Base-by-base conservation (phyloP, 2,113 vertebrate species). In the Axis porcinus region DNA sequence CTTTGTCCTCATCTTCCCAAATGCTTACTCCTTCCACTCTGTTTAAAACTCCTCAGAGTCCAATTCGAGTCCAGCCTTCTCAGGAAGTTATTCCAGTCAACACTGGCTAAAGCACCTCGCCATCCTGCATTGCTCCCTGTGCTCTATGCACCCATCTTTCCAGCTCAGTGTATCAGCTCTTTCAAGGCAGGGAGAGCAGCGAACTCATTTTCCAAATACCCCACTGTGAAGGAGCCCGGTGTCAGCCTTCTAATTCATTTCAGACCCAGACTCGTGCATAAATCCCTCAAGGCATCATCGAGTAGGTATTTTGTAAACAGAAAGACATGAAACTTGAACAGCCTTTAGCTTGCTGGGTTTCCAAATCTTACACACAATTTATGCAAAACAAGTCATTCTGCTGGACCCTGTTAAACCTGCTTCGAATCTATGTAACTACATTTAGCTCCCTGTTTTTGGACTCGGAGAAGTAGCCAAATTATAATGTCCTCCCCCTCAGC, bases 331-430 rank as follows among this genome's bases (percentile, higher is more conserved):
- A 95, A 89, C 23, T 74, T 19, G 13, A 89, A 64, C 33, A 19
- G n/a, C n/a, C 60, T 97, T 95, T 60, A 67, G 11, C 52, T 58
- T 91, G 60, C 86, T 83, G 16, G 10, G 43, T 89, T 91, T 83
- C 74, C 82, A 93, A 78, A 91, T 78, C 91, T 55, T 47, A 23
- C 60, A 64, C 27, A 74, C 19, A 45, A 45, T 43, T 81, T 91
- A 89, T 62, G 70, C 40, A 78, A 96, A 96, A 94, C 57, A 86
- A 97, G 84, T 58, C 57, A 76, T 12, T 36, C 64, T 82, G 58
- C 27, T 25, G 54, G 43, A 54, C 30, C 79, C 30, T 60, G 57
- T 88, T 94, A 96, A 92, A 87, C 36, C 33, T 78, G 47, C 52
- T 84, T 89, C 14, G 5, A 89, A 87, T 96, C 83, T 76, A 64